A percentile compares a stretch with the other conserved stretches of the same genome.
Evolutionary conservation across 2,113 vertebrate genomes (phyloP).

Genomic region (Crocuta crocuta): DNA sequence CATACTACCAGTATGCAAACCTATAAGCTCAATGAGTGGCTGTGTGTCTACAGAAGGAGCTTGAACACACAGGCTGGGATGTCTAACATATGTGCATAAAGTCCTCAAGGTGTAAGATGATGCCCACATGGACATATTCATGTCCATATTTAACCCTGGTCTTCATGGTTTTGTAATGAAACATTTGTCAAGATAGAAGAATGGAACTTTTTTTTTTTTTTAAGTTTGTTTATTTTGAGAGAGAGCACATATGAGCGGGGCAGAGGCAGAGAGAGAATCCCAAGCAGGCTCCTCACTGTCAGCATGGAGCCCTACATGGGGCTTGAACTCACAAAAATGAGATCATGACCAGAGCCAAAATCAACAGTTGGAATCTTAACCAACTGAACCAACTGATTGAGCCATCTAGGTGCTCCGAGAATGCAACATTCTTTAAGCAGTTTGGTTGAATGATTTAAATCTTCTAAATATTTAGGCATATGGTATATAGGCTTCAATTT

Average conservation of each 20-base stretch:
- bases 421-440: background rate
- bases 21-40: background rate
- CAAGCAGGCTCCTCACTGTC: no score
- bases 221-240: no score
- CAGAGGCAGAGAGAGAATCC: no score
- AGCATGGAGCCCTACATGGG: no score
- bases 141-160: background rate
- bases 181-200: background rate
- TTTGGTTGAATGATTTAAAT: background rate
- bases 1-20: background rate
- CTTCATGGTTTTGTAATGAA: background rate
- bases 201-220: background rate
- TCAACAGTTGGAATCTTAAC: no score
- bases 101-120: background rate
- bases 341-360: no score
- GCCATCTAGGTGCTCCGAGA: background rate
- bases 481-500: background rate
- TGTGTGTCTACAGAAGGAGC: background rate
- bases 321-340: no score
- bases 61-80: background rate
- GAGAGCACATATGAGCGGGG: no score
- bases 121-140: no score
- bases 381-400: no score
- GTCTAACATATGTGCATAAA: background rate
- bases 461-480: background rate